phyloP scores from a whole-genome alignment of 2,797 vertebrate genomes.

The Melanotaenia nigrans region DNA sequence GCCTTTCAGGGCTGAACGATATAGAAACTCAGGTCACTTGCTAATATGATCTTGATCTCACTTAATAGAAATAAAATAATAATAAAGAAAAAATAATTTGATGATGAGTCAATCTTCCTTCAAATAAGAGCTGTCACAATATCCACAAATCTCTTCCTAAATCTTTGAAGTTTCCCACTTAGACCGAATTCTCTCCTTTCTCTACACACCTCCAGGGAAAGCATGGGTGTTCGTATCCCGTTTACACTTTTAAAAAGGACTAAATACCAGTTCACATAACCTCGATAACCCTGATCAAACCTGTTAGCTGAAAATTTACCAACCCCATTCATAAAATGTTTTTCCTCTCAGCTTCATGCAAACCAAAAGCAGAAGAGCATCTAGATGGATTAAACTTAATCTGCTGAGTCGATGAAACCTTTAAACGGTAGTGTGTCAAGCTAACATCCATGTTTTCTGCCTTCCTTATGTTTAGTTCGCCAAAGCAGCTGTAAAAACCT shows the following conservation, averaged over 20 bases:
- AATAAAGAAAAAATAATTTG: too few relatives aligned
- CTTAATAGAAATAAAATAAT: too few relatives aligned
- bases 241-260: neutral
- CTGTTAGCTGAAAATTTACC: neutral
- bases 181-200: neutral
- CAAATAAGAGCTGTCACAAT: too few relatives aligned
- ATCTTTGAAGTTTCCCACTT: too few relatives aligned
- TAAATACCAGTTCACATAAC: neutral
- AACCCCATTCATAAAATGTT: neutral
- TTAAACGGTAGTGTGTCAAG: neutral
- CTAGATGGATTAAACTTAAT: neutral
- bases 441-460: neutral
- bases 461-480: too few relatives aligned
- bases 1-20: too few relatives aligned
- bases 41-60: too few relatives aligned
- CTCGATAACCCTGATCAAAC: neutral
- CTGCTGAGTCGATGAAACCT: neutral
- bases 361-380: neutral
- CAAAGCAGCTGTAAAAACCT: too few relatives aligned
- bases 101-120: too few relatives aligned
- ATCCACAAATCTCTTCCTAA: too few relatives aligned
- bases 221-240: neutral
- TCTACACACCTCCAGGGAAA: neutral
- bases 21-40: too few relatives aligned
- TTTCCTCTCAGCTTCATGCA: neutral